Evolutionary conservation across 1,140 invertebrate genomes (phyloP), one percentile per base, ranked within the genome.

Genomic region (Drosophila sucinea): DNA sequence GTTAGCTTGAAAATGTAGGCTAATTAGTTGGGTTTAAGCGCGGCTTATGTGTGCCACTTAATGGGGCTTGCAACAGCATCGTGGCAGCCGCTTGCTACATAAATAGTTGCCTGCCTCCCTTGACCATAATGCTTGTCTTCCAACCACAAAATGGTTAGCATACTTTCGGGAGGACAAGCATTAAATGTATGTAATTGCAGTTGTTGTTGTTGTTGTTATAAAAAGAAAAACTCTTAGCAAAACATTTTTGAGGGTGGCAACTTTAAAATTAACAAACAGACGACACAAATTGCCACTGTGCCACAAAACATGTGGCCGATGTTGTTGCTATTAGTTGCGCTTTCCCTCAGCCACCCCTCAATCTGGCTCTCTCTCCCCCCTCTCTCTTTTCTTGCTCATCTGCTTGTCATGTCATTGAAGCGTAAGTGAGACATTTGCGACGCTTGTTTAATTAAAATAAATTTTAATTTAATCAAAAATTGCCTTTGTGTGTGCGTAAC

Each of bases 361-460:
- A 23, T 51, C 44, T 27, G 44, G 6, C 44, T 38, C 35, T 51
- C 35, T 51, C 30, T 51, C 29, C 30, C 11, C 54, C 64, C 32
- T 4, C 10, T 6, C 25, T 23, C 17, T 29, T 25, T 30, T n/a
- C n/a, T 33, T 63, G 44, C 70, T 58, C 66, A 70, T 74, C 75
- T 76, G 71, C 35, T 61, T 86, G 82, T 81, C 83, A 60, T 66
- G 76, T 77, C 84, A 87, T 86, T 87, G 83, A 86, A 80, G 83
- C 83, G 84, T 84, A 87, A 87, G 89, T 89, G 80, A 87, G 80
- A 87, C 83, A 87, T 87, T 87, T 83, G 80, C 83, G 84, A 89
- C 73, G 84, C 83, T 87, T 87, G 83, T 87, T 87, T 87, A 89
- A 87, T 87, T 87, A 87, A 87, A 87, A 89, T 87, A 87, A 89